Evolutionary conservation across 2,888 invertebrate species (phyloP).

Genomic region (Calliopum simillimum): DNA sequence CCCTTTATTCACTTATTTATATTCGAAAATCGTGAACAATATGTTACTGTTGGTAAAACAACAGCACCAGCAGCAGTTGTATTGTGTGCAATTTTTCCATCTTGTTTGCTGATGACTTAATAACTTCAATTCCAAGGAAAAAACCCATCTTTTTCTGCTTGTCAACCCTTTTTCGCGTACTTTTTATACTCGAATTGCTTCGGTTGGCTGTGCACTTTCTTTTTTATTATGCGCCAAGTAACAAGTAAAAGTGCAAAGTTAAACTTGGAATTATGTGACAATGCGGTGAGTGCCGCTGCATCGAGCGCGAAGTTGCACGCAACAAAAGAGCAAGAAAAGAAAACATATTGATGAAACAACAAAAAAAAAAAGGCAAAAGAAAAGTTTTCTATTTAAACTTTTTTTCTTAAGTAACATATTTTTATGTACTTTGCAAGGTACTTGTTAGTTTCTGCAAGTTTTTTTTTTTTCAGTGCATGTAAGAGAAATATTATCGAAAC

Average conservation of each 20-base stretch:
- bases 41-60: conserved; percentile 43
- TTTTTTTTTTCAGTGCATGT: neutral
- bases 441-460: neutral
- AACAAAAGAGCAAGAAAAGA: neutral
- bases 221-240: too few species aligned
- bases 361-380: neutral
- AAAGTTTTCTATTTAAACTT: conserved; percentile 19
- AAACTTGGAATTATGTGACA: conserved; percentile 15
- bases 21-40: conserved; percentile 52
- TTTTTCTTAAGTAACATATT: conserved; percentile 1
- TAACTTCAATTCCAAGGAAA: conserved; percentile 19
- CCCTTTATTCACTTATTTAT: conserved; percentile 47
- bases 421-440: neutral
- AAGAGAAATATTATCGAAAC: too few species aligned
- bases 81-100: conserved; percentile 36
- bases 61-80: conserved; percentile 14
- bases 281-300: conserved; percentile 3
- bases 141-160: neutral
- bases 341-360: neutral
- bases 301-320: too few species aligned
- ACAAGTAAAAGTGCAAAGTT: neutral
- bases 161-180: too few species aligned
- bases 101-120: conserved; percentile 24
- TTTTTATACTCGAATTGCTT: too few species aligned
- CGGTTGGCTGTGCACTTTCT: too few species aligned